Evolutionary conservation across 2,888 invertebrate genomes (phyloP), one percentile per base, ranked within the genome.

Genomic region (Acanthoscelides obtectus): DNA sequence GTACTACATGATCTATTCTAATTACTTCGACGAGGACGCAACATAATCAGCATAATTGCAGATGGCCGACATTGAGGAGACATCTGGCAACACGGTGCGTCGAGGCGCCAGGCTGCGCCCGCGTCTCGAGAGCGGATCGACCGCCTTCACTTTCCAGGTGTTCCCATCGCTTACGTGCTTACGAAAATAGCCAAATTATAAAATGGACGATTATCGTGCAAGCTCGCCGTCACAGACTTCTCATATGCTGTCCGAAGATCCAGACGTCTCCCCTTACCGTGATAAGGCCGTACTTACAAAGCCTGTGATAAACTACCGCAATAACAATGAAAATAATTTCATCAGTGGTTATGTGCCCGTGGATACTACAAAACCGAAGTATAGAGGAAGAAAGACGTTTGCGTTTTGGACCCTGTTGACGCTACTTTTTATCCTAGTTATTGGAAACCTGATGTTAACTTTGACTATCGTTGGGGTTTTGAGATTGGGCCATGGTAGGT

Each of bases 381-480:
- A 84, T 21, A 80, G 84, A 76, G 90, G 89, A 17, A 83, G 90
- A 45, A 89, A 89, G 83, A 90, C 92, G 0, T 91, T 93, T 78
- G 91, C 91, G 0, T 92, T 96, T 80, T 95, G 95, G 95, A 92
- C 91, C 0, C 86, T 95, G 17, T 91, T 94, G 45, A 87, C 88
- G 67, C 85, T 94, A 64, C 84, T 94, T 6, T 89, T 93, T 71
- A 84, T 94, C 6, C 84, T 96, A 21, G 93, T 94, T 0, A 88
- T 94, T 66, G 94, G 94, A 17, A 95, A 96, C 86, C 87, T 95
- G 69, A 86, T 94, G 64, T 85, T 96, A 1, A 96, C 95, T 0
- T 88, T 95, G 65, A 92, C 93, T 0, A 93, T 96, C 70, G 88
- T 95, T 72, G 92, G 93, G 6, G 95, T 96, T 0, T 83, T 96